Percentiles rank a stretch among this genome's conserved stretches.
Conservation (phyloP, 2,888 invertebrate genomes). For the Acleris emargana region DNA sequence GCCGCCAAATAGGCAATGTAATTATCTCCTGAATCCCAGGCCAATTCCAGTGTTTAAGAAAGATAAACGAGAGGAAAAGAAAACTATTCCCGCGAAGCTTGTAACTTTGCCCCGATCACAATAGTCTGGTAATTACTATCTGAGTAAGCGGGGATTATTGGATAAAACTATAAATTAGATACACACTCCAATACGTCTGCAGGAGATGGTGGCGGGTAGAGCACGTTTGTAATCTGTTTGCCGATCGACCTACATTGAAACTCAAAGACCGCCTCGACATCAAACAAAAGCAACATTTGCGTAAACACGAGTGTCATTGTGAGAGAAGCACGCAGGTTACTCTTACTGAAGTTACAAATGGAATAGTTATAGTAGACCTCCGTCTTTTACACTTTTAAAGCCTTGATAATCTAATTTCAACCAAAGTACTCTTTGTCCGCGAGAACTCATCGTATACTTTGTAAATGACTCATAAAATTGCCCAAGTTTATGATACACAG, state of each 20-base stretch:
- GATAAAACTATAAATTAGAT: constrained; percentile 53
- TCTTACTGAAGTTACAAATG: background rate
- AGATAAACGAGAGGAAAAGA: constrained; percentile 79
- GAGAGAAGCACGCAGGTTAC: background rate
- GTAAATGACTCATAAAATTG: constrained; percentile 16
- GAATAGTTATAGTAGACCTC: too few species aligned
- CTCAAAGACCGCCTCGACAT: constrained; percentile 9
- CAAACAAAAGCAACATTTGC: constrained; percentile 9
- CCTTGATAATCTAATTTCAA: background rate
- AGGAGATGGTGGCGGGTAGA: constrained; percentile 4
- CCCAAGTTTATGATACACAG: constrained; percentile 26
- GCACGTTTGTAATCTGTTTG: constrained; percentile 19
- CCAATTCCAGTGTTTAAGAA: constrained; percentile 81
- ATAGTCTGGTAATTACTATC: constrained; percentile 61
- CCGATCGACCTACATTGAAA: constrained; percentile 26
- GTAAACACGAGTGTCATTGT: background rate
- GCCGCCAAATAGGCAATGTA: constrained; percentile 70
- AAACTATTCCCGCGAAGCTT: constrained; percentile 72
- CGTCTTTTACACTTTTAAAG: background rate
- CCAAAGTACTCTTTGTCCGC: background rate
- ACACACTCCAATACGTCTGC: constrained; percentile 36
- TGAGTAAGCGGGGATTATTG: constrained; percentile 49
- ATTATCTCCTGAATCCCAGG: constrained; percentile 74
- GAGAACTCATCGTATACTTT: constrained; percentile 3
- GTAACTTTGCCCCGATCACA: constrained; percentile 62